A percentile compares a stretch with the other conserved stretches of the same genome.
These are phyloP conservation scores for Brachionus plicatilis DNA, from an alignment of 1,140 invertebrate species.

Conservation along the genomic window DNA sequence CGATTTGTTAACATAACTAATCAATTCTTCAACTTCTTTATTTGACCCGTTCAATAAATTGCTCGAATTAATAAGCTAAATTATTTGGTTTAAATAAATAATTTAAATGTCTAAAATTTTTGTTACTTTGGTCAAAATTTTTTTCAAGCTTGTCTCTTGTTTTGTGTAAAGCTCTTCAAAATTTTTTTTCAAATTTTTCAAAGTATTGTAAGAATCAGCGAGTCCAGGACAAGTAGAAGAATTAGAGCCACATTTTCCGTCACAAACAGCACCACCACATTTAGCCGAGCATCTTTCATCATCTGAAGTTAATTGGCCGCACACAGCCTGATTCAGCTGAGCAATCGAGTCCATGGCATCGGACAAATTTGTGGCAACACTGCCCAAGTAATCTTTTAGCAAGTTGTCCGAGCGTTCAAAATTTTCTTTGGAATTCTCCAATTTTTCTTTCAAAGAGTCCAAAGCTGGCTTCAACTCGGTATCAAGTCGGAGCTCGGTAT, in stretches of 20 bases:
- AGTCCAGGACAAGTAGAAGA: slow-evolving; percentile 13
- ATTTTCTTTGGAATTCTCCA: slow-evolving; percentile 18
- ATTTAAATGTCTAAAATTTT: neutral
- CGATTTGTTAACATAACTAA: slow-evolving; percentile 1
- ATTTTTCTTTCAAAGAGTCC: neutral
- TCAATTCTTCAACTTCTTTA: slow-evolving; percentile 2
- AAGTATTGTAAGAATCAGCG: neutral
- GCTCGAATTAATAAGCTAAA: slow-evolving; percentile 25
- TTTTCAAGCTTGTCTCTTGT: slow-evolving; percentile 29
- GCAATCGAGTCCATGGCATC: neutral
- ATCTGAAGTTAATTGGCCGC: slow-evolving; percentile 1
- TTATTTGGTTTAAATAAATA: neutral
- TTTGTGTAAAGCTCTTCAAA: neutral
- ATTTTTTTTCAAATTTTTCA: neutral
- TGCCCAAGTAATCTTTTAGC: neutral
- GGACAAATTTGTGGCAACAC: neutral
- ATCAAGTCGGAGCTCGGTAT: neutral
- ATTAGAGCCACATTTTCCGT: slow-evolving; percentile 31
- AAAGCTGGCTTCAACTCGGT: neutral
- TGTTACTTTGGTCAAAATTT: slow-evolving; percentile 31
- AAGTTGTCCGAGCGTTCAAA: neutral
- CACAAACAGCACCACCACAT: slow-evolving; percentile 31
- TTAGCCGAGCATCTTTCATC: neutral
- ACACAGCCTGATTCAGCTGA: slow-evolving; percentile 19
- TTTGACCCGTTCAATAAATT: slow-evolving; percentile 25